Percentiles rank a stretch among this genome's conserved stretches.
Evolutionary conservation across 2,113 vertebrate genomes (phyloP).

Genomic region (Corythaixoides concolor): DNA sequence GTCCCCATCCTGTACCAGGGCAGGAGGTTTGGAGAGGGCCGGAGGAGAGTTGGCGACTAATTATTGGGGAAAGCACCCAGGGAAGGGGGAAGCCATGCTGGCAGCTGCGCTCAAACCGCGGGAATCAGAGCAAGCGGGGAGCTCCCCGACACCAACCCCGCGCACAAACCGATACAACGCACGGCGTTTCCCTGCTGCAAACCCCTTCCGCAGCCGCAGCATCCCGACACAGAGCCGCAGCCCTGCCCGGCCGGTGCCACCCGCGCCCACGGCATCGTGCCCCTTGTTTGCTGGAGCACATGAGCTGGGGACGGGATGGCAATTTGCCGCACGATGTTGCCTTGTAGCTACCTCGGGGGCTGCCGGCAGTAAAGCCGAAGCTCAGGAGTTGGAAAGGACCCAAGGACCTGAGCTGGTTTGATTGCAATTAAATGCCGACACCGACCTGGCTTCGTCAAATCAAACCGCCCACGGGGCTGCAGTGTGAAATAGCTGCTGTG

Average conservation of each 20-base stretch:
- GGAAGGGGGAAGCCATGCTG: background rate
- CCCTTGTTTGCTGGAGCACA: background rate
- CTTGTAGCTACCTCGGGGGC: background rate
- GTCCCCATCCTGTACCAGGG: background rate
- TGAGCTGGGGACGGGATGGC: background rate
- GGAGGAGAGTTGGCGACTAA: background rate
- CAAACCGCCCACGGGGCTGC: background rate
- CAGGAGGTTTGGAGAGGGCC: background rate
- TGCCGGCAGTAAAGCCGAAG: background rate
- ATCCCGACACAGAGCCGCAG: background rate
- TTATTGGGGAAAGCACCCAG: background rate
- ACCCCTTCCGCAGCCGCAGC: background rate
- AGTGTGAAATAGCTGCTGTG: background rate
- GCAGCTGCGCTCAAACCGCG: background rate
- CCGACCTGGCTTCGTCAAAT: background rate
- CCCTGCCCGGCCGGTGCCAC: background rate
- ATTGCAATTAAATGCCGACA: background rate
- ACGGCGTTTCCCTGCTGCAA: background rate
- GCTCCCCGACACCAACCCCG: background rate
- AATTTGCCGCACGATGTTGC: background rate
- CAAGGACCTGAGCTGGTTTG: background rate
- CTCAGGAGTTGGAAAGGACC: background rate
- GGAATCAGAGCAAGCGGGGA: background rate
- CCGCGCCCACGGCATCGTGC: accelerated
- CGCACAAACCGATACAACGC: background rate